Evolutionary conservation across 2,113 vertebrate species (phyloP), one percentile per base, ranked within the genome.

Genomic region (Promerops cafer): DNA sequence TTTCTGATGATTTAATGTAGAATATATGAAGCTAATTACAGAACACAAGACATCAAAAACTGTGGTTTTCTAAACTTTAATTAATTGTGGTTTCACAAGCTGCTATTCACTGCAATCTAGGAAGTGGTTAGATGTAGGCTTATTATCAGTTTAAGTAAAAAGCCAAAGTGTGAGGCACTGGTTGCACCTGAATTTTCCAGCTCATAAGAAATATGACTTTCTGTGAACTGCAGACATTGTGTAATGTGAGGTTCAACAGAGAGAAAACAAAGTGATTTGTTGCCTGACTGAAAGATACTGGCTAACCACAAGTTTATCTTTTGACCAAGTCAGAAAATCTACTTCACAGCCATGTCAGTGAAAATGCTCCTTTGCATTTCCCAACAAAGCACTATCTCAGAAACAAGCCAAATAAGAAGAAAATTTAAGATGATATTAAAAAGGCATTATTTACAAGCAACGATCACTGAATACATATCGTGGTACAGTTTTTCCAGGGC

Each of bases 21-120:
- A 92, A 70, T 95, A 86, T 59, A 88, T 63, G 63, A 83, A 95
- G 91, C 74, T 96, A 89, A 96, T 95, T 96, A 80, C 20, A 85
- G 33, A 84, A 75, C 28, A 82, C 11, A 87, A 68, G 61, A 72
- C 72, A 96, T 88, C 49, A 92, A 96, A 92, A 93, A 20, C 35
- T 53, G 93, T 87, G 87, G 95, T 96, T 97, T 97, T 82, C 77
- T 45, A 86, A 61, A 65, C 50, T 82, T 44, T 56, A 82, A 87
- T 93, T 87, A 90, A 74, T 40, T 76, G 72, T 61, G 74, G 89
- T 94, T 97, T 94, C 68, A 82, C 61, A 56, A 42, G 45, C 71
- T 93, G 64, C 64, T 77, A 59, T 59, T 88, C 77, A 53, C 33
- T 59, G 71, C 21, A 91, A 16, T 79, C 76, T 96, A 93, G 93